Conservation (phyloP, 2,888 invertebrate genomes). For the Cataglyphis livida region DNA sequence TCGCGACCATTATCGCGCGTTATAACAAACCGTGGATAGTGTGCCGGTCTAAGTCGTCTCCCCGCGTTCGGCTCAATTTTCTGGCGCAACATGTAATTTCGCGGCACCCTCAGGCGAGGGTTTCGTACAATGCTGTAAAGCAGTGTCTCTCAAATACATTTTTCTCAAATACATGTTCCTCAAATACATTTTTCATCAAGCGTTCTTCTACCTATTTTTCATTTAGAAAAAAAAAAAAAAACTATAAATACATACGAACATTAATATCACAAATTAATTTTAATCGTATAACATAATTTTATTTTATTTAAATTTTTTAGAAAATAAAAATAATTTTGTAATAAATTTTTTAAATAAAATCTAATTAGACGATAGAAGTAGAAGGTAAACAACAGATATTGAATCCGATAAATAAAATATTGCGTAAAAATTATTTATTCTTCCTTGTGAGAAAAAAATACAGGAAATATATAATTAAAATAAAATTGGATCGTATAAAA, state of each 20-base stretch:
- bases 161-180: neutral
- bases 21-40: slow-evolving; percentile 23
- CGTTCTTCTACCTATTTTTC: neutral
- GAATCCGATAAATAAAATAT: neutral
- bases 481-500: neutral
- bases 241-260: neutral
- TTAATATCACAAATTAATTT: neutral
- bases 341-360: neutral
- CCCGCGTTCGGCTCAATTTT: slow-evolving; percentile 46
- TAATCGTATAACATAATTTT: neutral
- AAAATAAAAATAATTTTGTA: slow-evolving; percentile 1
- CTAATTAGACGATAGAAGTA: neutral
- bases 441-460: neutral
- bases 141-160: slow-evolving; percentile 39
- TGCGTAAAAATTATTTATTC: neutral
- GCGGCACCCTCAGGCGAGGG: slow-evolving; percentile 25
- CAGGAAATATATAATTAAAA: slow-evolving; percentile 62
- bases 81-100: slow-evolving; percentile 40
- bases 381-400: neutral
- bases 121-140: neutral
- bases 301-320: neutral
- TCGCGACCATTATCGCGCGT: slow-evolving; percentile 28
- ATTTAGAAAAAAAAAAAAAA: neutral
- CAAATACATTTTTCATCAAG: slow-evolving; percentile 14
- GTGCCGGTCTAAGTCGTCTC: slow-evolving; percentile 21